Evolutionary conservation across 2,113 vertebrate species (phyloP).

Genomic region (Ellobius talpinus): DNA sequence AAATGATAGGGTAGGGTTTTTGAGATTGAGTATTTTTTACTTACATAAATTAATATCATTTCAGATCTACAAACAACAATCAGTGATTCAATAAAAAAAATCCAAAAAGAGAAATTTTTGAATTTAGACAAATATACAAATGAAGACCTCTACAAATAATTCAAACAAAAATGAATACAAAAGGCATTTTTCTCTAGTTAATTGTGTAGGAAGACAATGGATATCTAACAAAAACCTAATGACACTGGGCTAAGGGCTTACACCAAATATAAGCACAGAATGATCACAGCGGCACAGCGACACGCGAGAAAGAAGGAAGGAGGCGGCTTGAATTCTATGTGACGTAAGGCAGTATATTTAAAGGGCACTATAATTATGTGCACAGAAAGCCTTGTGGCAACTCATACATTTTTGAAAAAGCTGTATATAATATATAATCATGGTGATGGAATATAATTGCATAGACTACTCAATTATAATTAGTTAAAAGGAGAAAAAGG

Average conservation of each 20-base stretch:
- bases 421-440: not conserved
- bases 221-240: not conserved
- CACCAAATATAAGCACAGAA: not conserved
- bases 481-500: conserved; percentile 15
- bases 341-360: conserved; percentile 5
- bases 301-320: not conserved
- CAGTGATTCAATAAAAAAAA: not conserved
- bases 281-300: not conserved
- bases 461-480: conserved; percentile 35
- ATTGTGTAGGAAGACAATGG: not conserved
- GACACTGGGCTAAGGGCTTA: not conserved
- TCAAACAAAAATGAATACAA: not conserved
- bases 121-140: not conserved
- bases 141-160: not conserved
- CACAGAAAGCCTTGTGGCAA: conserved; percentile 15
- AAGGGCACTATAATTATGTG: not conserved
- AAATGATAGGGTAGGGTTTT: not conserved
- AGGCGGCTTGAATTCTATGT: not conserved
- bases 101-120: not conserved
- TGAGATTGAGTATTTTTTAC: not conserved
- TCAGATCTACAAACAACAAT: not conserved
- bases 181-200: not conserved
- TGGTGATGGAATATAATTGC: not conserved
- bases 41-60: not conserved
- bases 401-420: conserved; percentile 12